A percentile compares a stretch with the other conserved stretches of the same genome.
phyloP scores from a whole-genome alignment of 1,140 invertebrate species.

The Pachypeltis micranthus region DNA sequence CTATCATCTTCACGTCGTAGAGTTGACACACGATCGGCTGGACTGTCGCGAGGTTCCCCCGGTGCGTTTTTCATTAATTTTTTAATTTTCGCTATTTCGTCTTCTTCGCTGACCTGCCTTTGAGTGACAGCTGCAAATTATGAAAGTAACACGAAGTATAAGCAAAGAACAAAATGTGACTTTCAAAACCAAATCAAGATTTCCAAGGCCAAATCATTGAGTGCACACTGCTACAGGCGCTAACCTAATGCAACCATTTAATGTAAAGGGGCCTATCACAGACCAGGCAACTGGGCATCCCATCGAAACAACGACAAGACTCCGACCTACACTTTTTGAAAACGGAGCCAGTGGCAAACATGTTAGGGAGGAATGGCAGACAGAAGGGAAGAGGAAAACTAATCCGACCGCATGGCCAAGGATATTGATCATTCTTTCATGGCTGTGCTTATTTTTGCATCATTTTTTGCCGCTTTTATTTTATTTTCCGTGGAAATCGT shows the following conservation, averaged over 20 bases:
- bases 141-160: neutral
- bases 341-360: no score
- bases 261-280: no score
- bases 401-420: no score
- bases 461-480: neutral
- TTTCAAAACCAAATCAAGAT: no score
- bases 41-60: constrained; percentile 43
- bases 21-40: constrained; percentile 37
- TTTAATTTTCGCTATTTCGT: constrained; percentile 80
- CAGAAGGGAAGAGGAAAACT: neutral
- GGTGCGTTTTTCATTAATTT: constrained; percentile 61
- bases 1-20: constrained; percentile 33
- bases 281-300: no score
- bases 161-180: neutral
- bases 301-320: no score
- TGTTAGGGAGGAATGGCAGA: neutral
- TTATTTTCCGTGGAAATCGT: constrained; percentile 1
- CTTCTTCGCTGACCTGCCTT: constrained; percentile 72
- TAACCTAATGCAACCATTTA: no score
- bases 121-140: constrained; percentile 18
- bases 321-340: no score
- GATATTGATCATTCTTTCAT: no score
- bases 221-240: no score
- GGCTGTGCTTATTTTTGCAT: no score
- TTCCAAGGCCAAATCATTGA: no score